Evolutionary conservation across 2,113 vertebrate species (phyloP).

Genomic region (Anoura caudifer): DNA sequence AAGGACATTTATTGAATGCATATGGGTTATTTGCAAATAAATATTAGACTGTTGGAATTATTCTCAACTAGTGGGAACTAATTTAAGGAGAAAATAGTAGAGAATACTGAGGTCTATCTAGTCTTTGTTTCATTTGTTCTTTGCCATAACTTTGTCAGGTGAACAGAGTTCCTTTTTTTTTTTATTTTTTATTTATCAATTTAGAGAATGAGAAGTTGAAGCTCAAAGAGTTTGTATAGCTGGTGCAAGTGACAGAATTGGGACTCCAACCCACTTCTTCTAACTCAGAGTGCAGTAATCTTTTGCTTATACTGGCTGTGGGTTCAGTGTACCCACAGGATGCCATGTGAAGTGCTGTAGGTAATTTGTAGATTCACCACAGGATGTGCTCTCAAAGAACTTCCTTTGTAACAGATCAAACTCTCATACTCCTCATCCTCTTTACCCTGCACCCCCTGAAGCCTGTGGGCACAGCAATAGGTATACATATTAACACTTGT

Average conservation of each 20-base stretch:
- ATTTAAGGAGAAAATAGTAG: background rate
- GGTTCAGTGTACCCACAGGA: constrained; percentile 50
- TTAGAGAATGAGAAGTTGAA: constrained; percentile 17
- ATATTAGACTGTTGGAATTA: background rate
- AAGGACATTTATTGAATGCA: background rate
- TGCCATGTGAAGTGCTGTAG: constrained; percentile 50
- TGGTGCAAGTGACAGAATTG: constrained; percentile 32
- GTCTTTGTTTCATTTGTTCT: background rate
- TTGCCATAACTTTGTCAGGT: background rate
- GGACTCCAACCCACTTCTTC: constrained; percentile 37
- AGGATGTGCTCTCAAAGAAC: constrained; percentile 54
- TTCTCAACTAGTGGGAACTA: background rate
- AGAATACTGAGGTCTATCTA: background rate
- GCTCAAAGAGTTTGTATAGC: constrained; percentile 44
- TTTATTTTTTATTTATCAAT: constrained; percentile 6
- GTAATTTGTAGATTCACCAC: constrained; percentile 48
- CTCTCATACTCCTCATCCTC: background rate
- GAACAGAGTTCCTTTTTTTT: background rate
- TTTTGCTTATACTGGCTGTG: background rate
- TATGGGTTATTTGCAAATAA: background rate
- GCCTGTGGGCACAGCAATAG: background rate
- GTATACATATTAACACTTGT: background rate
- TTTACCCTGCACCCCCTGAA: background rate
- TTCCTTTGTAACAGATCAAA: constrained; percentile 63
- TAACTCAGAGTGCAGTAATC: constrained; percentile 36